Percentiles rank a stretch among this genome's conserved stretches.
Evolutionary conservation across 92 coral and sea anemone species (phyloP).

Genomic region (Hydrozoanthus gracilis): DNA sequence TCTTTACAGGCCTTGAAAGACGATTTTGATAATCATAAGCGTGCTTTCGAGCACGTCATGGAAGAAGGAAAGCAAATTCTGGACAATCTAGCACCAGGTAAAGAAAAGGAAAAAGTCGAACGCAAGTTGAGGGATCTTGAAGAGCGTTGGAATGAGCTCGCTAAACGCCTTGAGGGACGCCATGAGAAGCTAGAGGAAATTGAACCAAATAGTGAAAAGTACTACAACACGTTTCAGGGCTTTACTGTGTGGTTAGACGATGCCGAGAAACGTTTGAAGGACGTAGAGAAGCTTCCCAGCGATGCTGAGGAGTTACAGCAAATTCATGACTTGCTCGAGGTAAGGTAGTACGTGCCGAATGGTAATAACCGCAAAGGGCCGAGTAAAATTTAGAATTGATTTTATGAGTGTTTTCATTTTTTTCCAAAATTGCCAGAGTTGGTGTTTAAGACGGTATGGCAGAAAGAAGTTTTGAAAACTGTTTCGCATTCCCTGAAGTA

Average conservation of each 20-base stretch:
- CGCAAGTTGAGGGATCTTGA: constrained; percentile 76
- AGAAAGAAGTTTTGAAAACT: too few relatives aligned
- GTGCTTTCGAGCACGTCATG: constrained; percentile 81
- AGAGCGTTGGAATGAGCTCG: constrained; percentile 78
- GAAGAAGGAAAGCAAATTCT: constrained; percentile 78
- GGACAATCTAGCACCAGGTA: constrained; percentile 77
- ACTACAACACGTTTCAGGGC: constrained; percentile 67
- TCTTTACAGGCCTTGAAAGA: constrained; percentile 70
- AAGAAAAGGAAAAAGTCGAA: constrained; percentile 77
- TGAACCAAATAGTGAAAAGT: constrained; percentile 78
- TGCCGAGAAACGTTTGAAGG: constrained; percentile 77
- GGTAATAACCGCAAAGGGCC: not conserved
- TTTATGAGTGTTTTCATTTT: too few relatives aligned
- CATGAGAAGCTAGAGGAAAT: constrained; percentile 71
- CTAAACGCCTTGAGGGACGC: constrained; percentile 63
- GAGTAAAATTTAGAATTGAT: too few relatives aligned
- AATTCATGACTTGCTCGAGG: constrained; percentile 87
- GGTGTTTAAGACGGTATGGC: too few relatives aligned
- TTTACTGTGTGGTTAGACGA: constrained; percentile 88
- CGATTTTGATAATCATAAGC: constrained; percentile 75
- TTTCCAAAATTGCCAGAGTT: too few relatives aligned
- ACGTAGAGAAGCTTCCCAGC: constrained; percentile 74
- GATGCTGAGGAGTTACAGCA: constrained; percentile 79
- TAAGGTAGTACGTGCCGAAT: constrained; percentile 25
- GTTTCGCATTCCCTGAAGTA: too few relatives aligned